Evolutionary conservation across 2,888 invertebrate genomes (phyloP).

Genomic region (Tenthredo livida): DNA sequence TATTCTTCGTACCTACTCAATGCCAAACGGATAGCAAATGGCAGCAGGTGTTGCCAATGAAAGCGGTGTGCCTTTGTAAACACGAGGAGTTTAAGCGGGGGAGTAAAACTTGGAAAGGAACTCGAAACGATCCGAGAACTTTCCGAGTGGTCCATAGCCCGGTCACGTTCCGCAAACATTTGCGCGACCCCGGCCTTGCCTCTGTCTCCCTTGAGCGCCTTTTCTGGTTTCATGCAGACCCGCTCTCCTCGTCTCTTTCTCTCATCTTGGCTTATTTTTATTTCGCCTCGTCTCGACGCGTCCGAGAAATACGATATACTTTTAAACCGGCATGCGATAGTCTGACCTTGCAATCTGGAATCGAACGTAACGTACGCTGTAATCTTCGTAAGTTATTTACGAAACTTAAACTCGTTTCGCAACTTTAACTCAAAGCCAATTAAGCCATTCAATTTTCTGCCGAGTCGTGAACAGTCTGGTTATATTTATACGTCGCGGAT

Average conservation of each 20-base stretch:
- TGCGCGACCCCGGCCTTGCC: conserved; percentile 54
- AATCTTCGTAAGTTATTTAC: conserved; percentile 21
- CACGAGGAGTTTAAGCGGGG: conserved; percentile 8
- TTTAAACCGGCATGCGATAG: not conserved
- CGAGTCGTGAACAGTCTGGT: not conserved
- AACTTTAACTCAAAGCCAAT: not conserved
- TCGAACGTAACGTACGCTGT: not conserved
- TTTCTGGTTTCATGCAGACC: conserved; percentile 21
- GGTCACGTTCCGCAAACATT: conserved; percentile 68
- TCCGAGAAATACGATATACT: not conserved
- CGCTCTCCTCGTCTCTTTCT: not conserved
- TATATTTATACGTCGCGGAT: not conserved
- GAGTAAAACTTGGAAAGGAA: conserved; percentile 47
- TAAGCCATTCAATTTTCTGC: not conserved
- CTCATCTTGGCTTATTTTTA: not conserved
- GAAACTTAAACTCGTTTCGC: conserved; percentile 1
- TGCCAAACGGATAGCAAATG: conserved; percentile 21
- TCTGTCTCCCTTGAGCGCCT: not conserved
- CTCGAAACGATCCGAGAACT: conserved; percentile 33
- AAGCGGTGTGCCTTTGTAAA: conserved; percentile 41
- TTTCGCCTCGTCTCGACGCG: not conserved
- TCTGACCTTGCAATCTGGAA: conserved; percentile 18
- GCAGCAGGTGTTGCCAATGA: conserved; percentile 44
- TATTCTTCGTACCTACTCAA: conserved; percentile 2
- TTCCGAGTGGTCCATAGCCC: conserved; percentile 34